Conservation (phyloP, 2,797 vertebrate genomes). For the Pteropus rufus region DNA sequence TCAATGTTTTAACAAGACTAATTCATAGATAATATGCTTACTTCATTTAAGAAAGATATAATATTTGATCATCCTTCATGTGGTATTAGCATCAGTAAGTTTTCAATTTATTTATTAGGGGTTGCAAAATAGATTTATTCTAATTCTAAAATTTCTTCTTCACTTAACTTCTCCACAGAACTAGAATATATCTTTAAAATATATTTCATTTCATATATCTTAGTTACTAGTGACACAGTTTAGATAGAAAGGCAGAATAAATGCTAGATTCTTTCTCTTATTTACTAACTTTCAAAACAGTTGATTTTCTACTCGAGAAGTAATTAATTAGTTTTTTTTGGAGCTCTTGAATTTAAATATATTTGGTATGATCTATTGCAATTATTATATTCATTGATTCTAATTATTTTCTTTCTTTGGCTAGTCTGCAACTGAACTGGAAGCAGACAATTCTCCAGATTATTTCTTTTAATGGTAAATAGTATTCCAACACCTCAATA, state of each 20-base stretch:
- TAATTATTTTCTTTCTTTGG: background rate
- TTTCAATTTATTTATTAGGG: background rate
- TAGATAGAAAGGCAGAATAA: background rate
- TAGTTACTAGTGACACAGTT: background rate
- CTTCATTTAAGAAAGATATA: background rate
- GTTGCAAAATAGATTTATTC: background rate
- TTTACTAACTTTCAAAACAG: background rate
- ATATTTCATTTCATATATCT: background rate
- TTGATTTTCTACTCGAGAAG: background rate
- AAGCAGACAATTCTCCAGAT: background rate
- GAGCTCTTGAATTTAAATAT: background rate
- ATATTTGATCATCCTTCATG: background rate
- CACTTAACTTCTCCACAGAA: background rate
- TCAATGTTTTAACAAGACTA: background rate
- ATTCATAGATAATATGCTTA: background rate
- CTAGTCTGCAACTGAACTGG: background rate
- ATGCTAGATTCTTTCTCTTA: background rate
- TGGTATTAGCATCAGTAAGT: background rate
- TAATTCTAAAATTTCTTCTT: background rate
- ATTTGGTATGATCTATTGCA: background rate
- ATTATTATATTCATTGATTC: background rate
- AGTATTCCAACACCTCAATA: background rate
- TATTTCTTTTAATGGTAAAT: background rate
- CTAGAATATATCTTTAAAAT: background rate
- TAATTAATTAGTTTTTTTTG: background rate